Evolutionary conservation across 2,113 vertebrate species (phyloP).

Genomic region (Otocyon megalotis): DNA sequence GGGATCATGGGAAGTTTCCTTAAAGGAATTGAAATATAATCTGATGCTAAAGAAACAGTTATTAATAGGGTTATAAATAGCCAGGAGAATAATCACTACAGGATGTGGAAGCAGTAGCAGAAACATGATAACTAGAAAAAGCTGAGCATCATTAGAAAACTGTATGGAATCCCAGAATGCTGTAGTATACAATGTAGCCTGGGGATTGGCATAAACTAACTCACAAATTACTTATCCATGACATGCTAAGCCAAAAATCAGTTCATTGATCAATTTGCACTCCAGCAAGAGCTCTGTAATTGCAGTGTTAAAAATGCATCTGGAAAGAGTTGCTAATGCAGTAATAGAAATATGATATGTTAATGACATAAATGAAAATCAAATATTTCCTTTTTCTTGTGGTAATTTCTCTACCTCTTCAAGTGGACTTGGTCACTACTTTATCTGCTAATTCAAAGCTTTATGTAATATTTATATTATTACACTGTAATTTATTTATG

Average conservation of each 20-base stretch:
- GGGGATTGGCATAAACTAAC: background rate
- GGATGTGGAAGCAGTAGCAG: background rate
- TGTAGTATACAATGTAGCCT: background rate
- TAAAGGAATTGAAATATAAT: background rate
- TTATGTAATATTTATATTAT: accelerated
- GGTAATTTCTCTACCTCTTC: background rate
- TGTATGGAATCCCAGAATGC: background rate
- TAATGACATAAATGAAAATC: background rate
- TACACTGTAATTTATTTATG: background rate
- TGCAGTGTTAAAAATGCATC: background rate
- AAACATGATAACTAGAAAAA: background rate
- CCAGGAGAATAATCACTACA: background rate
- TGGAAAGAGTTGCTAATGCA: background rate
- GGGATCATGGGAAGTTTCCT: background rate
- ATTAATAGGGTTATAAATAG: background rate
- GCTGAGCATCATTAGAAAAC: background rate
- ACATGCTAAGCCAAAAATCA: background rate
- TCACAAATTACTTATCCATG: background rate
- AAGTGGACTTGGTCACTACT: background rate
- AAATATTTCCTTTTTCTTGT: background rate
- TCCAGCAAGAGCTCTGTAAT: background rate
- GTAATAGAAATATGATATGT: background rate
- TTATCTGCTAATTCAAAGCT: background rate
- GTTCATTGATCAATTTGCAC: background rate
- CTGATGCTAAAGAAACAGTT: background rate